phyloP scores from a whole-genome alignment of 1,140 invertebrate species.

The Magallana gigas region DNA sequence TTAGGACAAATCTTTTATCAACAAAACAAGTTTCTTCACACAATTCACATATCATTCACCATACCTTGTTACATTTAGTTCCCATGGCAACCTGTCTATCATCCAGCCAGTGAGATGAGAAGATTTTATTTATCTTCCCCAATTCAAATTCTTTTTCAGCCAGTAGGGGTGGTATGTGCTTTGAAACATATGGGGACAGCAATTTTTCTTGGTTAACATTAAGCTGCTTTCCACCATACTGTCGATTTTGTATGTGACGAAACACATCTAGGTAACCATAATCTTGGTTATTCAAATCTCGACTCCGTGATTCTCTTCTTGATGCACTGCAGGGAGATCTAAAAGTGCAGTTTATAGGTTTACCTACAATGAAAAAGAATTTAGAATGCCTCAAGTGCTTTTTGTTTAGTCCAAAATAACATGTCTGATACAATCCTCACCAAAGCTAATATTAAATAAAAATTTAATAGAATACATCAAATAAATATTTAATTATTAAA shows the following conservation, averaged over 20 bases:
- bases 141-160: slow-evolving; percentile 75
- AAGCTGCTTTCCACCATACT: slow-evolving; percentile 31
- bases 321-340: background rate
- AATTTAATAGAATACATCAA: too few relatives aligned
- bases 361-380: background rate
- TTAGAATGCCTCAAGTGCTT: background rate
- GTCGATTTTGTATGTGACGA: slow-evolving; percentile 39
- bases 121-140: slow-evolving; percentile 92
- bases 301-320: background rate
- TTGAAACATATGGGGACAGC: slow-evolving; percentile 19
- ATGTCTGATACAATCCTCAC: too few relatives aligned
- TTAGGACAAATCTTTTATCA: background rate
- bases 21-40: background rate
- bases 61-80: slow-evolving; percentile 96
- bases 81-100: slow-evolving; percentile 96
- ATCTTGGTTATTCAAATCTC: background rate
- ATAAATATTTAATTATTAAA: too few relatives aligned
- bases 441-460: too few relatives aligned
- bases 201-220: background rate
- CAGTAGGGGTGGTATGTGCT: slow-evolving; percentile 71
- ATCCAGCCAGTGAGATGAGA: slow-evolving; percentile 97
- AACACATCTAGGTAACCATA: slow-evolving; percentile 27
- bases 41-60: background rate
- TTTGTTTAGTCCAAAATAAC: too few relatives aligned
- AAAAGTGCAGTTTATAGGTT: background rate